A percentile compares a stretch with the other conserved stretches of the same genome.
Evolutionary conservation across 2,113 vertebrate genomes (phyloP).

Genomic region (Thryonomys swinderianus): DNA sequence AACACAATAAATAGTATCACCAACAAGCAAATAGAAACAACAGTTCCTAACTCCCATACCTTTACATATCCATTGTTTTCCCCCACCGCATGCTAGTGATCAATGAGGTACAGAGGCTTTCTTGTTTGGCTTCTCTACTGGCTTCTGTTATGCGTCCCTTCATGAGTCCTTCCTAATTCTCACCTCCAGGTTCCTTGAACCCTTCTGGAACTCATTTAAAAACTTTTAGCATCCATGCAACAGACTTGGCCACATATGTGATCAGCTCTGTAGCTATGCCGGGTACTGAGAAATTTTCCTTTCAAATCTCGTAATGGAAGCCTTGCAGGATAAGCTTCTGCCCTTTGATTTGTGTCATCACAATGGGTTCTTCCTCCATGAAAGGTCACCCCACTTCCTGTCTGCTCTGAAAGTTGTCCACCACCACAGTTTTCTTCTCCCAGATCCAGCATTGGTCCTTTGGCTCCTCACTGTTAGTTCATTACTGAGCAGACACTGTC

Average conservation of each 20-base stretch:
- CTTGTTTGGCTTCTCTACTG: not conserved
- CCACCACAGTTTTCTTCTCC: not conserved
- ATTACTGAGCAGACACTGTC: not conserved
- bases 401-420: not conserved
- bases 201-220: not conserved
- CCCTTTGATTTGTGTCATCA: not conserved
- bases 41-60: constrained; percentile 25
- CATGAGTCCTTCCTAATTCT: not conserved
- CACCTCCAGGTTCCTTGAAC: not conserved
- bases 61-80: not conserved
- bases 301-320: not conserved
- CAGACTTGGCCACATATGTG: not conserved
- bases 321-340: not conserved
- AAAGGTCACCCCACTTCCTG: not conserved
- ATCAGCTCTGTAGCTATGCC: not conserved
- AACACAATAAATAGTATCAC: constrained; percentile 30
- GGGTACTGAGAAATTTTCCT: not conserved
- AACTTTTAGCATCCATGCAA: not conserved
- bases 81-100: not conserved
- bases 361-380: not conserved
- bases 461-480: not conserved
- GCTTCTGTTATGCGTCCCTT: not conserved
- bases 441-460: not conserved
- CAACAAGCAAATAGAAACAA: constrained; percentile 46
- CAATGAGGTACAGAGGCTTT: constrained; percentile 5